These are phyloP conservation scores for Notothenia rossii DNA, from an alignment of 2,113 vertebrate genomes.

Conservation along the genomic window DNA sequence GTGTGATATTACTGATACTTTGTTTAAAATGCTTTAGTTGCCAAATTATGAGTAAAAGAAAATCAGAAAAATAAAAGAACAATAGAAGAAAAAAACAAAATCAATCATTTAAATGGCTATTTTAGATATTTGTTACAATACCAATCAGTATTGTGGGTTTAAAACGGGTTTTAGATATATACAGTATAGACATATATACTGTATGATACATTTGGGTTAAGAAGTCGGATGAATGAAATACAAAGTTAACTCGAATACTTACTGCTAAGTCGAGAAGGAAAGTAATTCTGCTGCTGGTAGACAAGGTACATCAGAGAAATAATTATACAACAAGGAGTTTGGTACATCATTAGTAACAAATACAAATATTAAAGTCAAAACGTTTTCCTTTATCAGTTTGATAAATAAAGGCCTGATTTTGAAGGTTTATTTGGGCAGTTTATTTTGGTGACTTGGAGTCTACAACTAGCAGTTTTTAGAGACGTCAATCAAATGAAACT, in stretches of 20 bases:
- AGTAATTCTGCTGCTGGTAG: constrained; percentile 3
- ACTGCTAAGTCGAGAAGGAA: neutral
- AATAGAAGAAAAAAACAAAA: neutral
- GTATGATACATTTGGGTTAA: too few species aligned
- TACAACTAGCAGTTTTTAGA: constrained; percentile 9
- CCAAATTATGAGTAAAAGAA: too few species aligned
- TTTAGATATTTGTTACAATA: too few species aligned
- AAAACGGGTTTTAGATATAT: too few species aligned
- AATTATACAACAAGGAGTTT: neutral
- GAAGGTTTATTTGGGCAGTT: constrained; percentile 9
- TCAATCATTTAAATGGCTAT: neutral
- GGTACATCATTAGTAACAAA: neutral
- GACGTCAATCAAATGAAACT: constrained; percentile 1
- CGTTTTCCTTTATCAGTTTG: constrained; percentile 17
- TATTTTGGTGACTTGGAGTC: constrained; percentile 11
- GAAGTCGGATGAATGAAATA: too few species aligned
- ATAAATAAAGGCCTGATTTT: constrained; percentile 48
- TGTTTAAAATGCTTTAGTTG: neutral
- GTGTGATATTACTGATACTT: neutral
- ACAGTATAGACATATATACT: too few species aligned
- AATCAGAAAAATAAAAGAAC: neutral
- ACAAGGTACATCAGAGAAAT: constrained; percentile 16
- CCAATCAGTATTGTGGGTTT: neutral
- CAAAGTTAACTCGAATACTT: too few species aligned
- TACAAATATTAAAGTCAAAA: neutral